Conservation (phyloP, 2,888 invertebrate species). For the Hydriomena furcata region DNA sequence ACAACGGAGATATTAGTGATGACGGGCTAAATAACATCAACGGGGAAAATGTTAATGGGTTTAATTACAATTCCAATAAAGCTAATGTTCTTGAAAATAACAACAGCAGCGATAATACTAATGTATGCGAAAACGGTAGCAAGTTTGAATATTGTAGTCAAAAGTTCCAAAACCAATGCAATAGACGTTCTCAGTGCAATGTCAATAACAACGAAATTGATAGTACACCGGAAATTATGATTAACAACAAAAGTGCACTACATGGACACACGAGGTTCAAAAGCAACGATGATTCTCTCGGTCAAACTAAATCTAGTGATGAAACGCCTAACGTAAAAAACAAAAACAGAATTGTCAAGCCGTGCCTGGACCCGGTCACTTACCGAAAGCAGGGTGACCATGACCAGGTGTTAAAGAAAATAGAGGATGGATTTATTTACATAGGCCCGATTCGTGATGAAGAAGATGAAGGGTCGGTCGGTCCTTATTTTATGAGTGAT, state of each 20-base stretch:
- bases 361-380: not conserved
- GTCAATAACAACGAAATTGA: not conserved
- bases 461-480: too few species aligned
- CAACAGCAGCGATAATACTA: not conserved
- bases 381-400: not conserved
- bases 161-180: not conserved
- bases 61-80: not conserved
- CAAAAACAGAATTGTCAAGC: not conserved
- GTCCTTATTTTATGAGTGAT: not conserved
- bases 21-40: not conserved
- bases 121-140: not conserved
- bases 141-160: not conserved
- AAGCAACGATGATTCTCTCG: not conserved
- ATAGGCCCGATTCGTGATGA: too few species aligned
- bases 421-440: not conserved
- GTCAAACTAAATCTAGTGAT: conserved; percentile 2
- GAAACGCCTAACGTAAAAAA: not conserved
- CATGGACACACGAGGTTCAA: not conserved
- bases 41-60: not conserved
- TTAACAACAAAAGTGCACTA: not conserved
- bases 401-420: not conserved
- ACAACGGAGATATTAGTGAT: not conserved
- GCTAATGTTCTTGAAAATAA: not conserved
- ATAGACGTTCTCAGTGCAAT: conserved; percentile 1
- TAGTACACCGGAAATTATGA: not conserved